These are phyloP conservation scores for Heliconius cydno DNA, from an alignment of 2,888 invertebrate genomes.

Conservation along the genomic window DNA sequence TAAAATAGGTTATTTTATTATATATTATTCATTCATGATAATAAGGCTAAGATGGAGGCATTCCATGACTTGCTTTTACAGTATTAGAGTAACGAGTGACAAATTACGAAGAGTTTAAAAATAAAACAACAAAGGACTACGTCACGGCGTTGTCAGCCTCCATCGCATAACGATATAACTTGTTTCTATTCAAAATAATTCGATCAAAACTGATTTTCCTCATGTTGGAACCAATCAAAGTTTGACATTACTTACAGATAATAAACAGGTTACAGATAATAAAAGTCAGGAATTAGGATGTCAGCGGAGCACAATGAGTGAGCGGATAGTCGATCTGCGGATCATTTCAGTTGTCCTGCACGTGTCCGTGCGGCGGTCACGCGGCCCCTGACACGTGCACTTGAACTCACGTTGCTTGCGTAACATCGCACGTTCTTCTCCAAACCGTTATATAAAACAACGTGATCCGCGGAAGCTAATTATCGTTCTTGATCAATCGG, in stretches of 20 bases:
- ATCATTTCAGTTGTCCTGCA: slow-evolving; percentile 66
- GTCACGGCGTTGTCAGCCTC: slow-evolving; percentile 5
- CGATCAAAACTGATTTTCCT: not conserved
- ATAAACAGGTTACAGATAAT: slow-evolving; percentile 12
- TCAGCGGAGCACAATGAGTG: slow-evolving; percentile 11
- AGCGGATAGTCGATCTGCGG: slow-evolving; percentile 43
- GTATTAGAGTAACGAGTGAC: not conserved
- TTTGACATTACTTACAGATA: slow-evolving; percentile 13
- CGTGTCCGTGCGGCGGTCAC: slow-evolving; percentile 69
- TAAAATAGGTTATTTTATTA: slow-evolving; percentile 12
- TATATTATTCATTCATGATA: not conserved
- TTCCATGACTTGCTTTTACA: slow-evolving; percentile 11
- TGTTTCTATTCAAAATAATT: slow-evolving; percentile 1
- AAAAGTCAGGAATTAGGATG: not conserved
- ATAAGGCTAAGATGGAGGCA: slow-evolving; percentile 5
- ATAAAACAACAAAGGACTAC: slow-evolving; percentile 3
- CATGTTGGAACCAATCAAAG: not conserved
- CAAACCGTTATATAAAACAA: slow-evolving; percentile 78
- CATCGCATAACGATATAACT: not conserved
- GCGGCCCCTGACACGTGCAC: slow-evolving; percentile 75
- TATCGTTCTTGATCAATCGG: slow-evolving; percentile 54
- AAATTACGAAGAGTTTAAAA: slow-evolving; percentile 14
- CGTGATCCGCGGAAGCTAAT: slow-evolving; percentile 73
- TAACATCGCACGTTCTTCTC: slow-evolving; percentile 73
- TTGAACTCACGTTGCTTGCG: slow-evolving; percentile 81